Base-by-base conservation (phyloP, 2,113 vertebrate genomes). In the Oriolus oriolus region DNA sequence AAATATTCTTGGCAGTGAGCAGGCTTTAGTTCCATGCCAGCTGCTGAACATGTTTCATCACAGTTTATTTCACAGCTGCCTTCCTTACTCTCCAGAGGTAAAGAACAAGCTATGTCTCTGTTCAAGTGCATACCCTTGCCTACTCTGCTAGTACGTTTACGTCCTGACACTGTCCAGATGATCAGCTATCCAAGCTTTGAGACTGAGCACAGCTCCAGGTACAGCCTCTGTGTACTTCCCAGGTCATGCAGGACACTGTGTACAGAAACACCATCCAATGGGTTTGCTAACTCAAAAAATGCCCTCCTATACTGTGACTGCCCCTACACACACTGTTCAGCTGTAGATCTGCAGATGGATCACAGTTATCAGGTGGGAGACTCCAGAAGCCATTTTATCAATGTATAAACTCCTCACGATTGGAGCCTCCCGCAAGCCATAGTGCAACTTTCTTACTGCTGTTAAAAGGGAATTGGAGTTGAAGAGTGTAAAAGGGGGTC, bases 341-440 rank as follows among this genome's bases (percentile, higher is more conserved):
- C 11, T 9, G 30, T 6, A 73, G 20, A 10, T 77, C n/a, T 12
- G 3, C 19, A 57, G 23, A 50, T 19, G 8, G 15, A 42, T 63
- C 39, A n/a, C 26, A 39, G 6, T 39, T 28, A 66, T 4, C 14
- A 54, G 12, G 8, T 28, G 42, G 45, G 17, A 84, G 24, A 39
- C 11, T 27, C 8, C 44, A 56, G 35, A 47, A 26, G 14, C 6
- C 2, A 1, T 70, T 83, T 83, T 54, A 16, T 63, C 6, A 15
- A 2, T 13, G 2, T 47, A 37, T 61, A 31, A 81, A 60, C 31
- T 60, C 21, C 7, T 47, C 8, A 10, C 5, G 0, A 0, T 4
- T 41, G 9, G 66, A 60, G 26, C 28, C 7, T 77, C 31, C 14
- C 21, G 44, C 21, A 39, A 81, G 23, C 33, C 18, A 23, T 13